Evolutionary conservation across 2,113 vertebrate genomes (phyloP).

Genomic region (Tachysurus fulvidraco): DNA sequence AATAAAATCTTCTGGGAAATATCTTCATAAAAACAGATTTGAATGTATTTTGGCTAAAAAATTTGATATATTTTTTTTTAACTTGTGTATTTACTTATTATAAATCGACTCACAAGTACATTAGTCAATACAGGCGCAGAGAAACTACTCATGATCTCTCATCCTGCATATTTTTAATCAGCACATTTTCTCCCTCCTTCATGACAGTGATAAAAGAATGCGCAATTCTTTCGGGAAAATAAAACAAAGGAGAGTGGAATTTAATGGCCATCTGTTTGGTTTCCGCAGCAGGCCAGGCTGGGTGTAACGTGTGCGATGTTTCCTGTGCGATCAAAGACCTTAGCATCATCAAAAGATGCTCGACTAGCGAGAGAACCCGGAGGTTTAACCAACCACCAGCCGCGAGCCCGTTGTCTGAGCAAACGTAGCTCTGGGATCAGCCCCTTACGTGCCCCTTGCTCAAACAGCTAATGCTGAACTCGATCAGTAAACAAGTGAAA

Average conservation of each 20-base stretch:
- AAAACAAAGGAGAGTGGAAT: constrained; percentile 70
- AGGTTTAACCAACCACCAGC: constrained; percentile 4
- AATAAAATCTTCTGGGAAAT: no score
- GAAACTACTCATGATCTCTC: constrained; percentile 9
- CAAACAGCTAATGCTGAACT: neutral
- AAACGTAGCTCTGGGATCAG: neutral
- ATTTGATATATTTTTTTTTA: neutral
- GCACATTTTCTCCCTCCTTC: constrained; percentile 59
- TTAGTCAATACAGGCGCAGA: neutral
- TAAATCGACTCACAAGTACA: neutral
- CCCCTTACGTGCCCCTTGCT: neutral
- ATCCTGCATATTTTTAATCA: constrained; percentile 65
- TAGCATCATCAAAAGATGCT: constrained; percentile 43
- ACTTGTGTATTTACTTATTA: neutral
- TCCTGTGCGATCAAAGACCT: constrained; percentile 70
- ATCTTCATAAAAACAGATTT: no score
- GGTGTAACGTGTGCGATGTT: constrained; percentile 57
- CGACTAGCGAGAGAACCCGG: neutral
- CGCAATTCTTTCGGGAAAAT: constrained; percentile 67
- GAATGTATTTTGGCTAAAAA: neutral
- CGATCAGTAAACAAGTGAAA: neutral
- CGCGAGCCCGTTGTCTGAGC: neutral
- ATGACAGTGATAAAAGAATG: constrained; percentile 68
- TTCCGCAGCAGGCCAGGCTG: constrained; percentile 61
- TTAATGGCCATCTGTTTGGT: constrained; percentile 76